Base-by-base conservation (phyloP, 2,113 vertebrate genomes). In the Nannospalax galili region DNA sequence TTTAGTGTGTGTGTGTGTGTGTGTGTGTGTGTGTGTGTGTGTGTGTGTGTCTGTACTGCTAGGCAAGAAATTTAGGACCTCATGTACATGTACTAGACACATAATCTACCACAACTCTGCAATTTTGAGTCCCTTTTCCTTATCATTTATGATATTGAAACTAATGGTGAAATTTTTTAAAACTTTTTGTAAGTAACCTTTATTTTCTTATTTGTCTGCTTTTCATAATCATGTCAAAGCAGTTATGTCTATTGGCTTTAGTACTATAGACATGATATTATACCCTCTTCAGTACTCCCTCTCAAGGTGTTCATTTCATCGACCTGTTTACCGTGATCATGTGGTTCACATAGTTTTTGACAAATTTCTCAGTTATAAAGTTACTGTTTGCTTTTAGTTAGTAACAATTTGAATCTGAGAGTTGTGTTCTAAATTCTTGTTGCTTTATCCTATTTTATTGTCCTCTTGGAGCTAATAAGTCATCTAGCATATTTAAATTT, bases 151-250 rank as follows among this genome's bases (percentile, higher is more conserved):
- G 22, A 82, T 90, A 10, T 88, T 73, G 72, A 73, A 28, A 84
- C 45, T 65, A 4, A 73, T 94, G 77, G 84, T 28, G 65, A 14
- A 28, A 84, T 19, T 40, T 22, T 24, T 74, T 52, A 52, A 7
- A n/a, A 6, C 30, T 80, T 48, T 30, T 90, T 69, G 75, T 37
- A 91, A 77, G 28, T 78, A 19, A 4, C 32, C 19, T 22, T 84
- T 65, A 92, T 0, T 84, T 88, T 22, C 84, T 67, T 24, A 88
- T 62, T 56, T n/a, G n/a, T n/a, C n/a, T n/a, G n/a, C n/a, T n/a
- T 92, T 88, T 88, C 88, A 14, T 72, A 42, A 72, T 84, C 24
- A 84, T 72, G 40, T 56, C 8, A 90, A 75, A 87, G 48, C 86
- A 70, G 32, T 67, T 35, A 62, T n/a, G n/a, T n/a, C n/a, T 64